These are phyloP conservation scores for Cranoglanis bouderius DNA, from an alignment of 2,113 vertebrate genomes.

Conservation along the genomic window DNA sequence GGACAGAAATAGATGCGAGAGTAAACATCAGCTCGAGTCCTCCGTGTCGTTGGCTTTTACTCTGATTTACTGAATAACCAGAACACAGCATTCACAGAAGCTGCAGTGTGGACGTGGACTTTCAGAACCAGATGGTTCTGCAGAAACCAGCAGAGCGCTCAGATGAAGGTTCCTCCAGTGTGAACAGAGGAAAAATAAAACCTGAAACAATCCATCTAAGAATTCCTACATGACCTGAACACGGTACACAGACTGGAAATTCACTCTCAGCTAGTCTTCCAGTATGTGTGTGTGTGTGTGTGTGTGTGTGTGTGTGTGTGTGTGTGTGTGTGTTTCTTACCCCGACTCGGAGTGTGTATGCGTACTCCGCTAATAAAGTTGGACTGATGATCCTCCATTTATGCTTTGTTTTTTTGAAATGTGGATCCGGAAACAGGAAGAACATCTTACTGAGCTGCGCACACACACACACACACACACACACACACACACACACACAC, in stretches of 20 bases:
- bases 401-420: conserved; percentile 94
- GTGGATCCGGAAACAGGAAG: conserved; percentile 88
- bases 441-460: conserved; percentile 80
- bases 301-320: neutral
- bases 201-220: neutral
- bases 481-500: conserved; percentile 17
- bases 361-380: conserved; percentile 87
- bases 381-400: conserved; percentile 93
- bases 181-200: neutral
- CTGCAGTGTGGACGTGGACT: too few relatives aligned
- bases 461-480: neutral
- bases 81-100: conserved; percentile 69
- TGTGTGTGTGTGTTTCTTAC: conserved; percentile 66
- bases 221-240: neutral
- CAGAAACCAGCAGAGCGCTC: neutral
- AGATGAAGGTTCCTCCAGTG: neutral
- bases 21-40: conserved; percentile 66
- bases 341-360: conserved; percentile 82
- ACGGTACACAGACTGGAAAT: neutral
- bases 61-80: conserved; percentile 52
- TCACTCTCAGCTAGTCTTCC: too few relatives aligned
- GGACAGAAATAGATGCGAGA: conserved; percentile 63
- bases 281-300: neutral
- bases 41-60: conserved; percentile 64
- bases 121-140: neutral